A percentile compares a stretch with the other conserved stretches of the same genome.
Conservation (phyloP, 1,140 invertebrate species). For the Drosophila seguyi region DNA sequence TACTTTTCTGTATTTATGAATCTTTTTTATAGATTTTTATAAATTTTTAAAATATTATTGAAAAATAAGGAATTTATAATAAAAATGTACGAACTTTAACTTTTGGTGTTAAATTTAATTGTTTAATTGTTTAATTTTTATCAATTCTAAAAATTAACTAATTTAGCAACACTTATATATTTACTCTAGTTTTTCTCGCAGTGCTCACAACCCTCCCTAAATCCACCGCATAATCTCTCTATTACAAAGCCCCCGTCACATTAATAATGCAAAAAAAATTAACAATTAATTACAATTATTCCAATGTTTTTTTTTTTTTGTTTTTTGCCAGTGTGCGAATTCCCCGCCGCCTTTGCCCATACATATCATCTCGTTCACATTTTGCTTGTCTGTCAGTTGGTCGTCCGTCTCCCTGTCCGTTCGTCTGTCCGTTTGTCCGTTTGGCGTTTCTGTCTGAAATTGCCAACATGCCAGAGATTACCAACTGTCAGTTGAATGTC, state of each 20-base stretch:
- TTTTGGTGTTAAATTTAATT: too few species aligned
- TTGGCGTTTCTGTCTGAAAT: conserved; percentile 76
- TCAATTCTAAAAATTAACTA: too few species aligned
- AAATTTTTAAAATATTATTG: too few species aligned
- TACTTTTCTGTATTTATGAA: too few species aligned
- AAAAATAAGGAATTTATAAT: too few species aligned
- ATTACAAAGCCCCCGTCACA: conserved; percentile 7
- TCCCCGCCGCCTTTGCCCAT: conserved; percentile 15
- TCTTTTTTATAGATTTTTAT: too few species aligned
- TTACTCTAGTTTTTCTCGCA: not conserved
- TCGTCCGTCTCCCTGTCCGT: conserved; percentile 19
- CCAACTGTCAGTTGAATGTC: conserved; percentile 85
- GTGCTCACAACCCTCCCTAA: not conserved
- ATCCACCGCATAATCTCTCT: conserved; percentile 34
- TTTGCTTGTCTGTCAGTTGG: conserved; percentile 39
- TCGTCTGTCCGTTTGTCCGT: conserved; percentile 34
- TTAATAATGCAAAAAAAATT: conserved; percentile 44
- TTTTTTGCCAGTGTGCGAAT: conserved; percentile 57
- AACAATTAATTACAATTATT: conserved; percentile 43
- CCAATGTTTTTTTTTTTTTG: conserved; percentile 1
- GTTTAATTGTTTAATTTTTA: too few species aligned
- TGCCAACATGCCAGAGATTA: conserved; percentile 85
- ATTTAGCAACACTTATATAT: too few species aligned
- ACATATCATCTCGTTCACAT: conserved; percentile 31
- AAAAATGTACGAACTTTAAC: too few species aligned